Conservation (phyloP, 2,113 vertebrate genomes). For the Gymnogyps californianus region DNA sequence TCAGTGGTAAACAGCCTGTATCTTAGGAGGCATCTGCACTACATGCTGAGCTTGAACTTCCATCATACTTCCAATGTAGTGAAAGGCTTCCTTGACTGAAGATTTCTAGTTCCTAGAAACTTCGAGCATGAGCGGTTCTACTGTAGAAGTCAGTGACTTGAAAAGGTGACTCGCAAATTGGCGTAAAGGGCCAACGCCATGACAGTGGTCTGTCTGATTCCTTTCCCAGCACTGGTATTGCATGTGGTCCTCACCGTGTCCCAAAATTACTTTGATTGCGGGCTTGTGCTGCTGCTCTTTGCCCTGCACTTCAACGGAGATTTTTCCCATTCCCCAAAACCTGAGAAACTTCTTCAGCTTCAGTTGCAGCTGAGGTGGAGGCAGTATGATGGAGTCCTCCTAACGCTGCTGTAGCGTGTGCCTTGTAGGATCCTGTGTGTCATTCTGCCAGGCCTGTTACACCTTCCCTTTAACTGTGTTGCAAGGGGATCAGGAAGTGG, state of each 20-base stretch:
- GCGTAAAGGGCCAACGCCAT: neutral
- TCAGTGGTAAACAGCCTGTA: neutral
- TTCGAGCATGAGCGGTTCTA: neutral
- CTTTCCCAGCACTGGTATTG: neutral
- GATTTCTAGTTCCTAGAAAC: neutral
- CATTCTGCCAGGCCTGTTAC: rapidly evolving
- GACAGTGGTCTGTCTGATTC: neutral
- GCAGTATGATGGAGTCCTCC: neutral
- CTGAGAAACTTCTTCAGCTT: neutral
- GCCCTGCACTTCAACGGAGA: neutral
- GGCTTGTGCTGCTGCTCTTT: neutral
- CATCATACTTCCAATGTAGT: neutral
- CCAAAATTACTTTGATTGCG: neutral
- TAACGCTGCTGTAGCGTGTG: neutral
- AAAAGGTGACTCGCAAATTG: neutral
- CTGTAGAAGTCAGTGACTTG: neutral
- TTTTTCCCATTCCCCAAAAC: neutral
- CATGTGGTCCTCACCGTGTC: rapidly evolving
- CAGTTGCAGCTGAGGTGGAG: neutral
- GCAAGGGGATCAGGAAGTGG: neutral
- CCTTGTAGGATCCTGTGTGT: neutral
- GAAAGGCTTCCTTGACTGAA: neutral
- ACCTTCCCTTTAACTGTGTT: neutral
- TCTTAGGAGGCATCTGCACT: neutral
- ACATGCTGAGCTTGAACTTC: rapidly evolving